Evolutionary conservation across 2,113 vertebrate species (phyloP), one percentile per base, ranked within the genome.

Genomic region (Indicator indicator): DNA sequence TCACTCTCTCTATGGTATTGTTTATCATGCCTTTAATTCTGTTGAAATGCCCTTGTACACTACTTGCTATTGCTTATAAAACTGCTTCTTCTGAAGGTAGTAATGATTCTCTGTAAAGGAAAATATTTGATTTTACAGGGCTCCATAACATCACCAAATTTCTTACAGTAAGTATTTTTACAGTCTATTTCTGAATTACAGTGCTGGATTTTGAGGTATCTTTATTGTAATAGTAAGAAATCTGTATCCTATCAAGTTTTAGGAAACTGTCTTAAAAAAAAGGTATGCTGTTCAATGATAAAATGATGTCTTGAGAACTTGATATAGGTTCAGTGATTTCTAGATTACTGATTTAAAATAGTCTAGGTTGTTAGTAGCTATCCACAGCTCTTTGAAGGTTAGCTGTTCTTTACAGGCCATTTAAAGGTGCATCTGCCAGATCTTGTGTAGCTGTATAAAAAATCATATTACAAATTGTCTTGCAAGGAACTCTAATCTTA

Each of bases 161-260:
- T 78, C 67, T 97, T 62, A 59, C 85, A 27, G 97, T 98, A 95
- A 98, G 97, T 98, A 93, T 83, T 74, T 86, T 77, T 70, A 14
- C 15, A 36, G 13, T 67, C 12, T 76, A 5, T 79, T 94, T 70
- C 12, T 79, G 77, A 64, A 82, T 76, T 65, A 33, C 6, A 32
- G 10, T 56, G 85, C 28, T 79, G 46, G 7, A 11, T 20, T 87
- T 94, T 89, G 38, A 76, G 32, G 5, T 6, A 14, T 70, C 32
- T 63, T 80, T 74, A 46, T 67, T 68, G 6, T 44, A 67, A 76
- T 38, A 8, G 30, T 63, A 79, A 73, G 59, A 93, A 67, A 83
- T 65, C 13, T 71, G 1, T 75, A 65, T 46, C 20, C 33, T 55
- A 26, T 46, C n/a, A 70, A 73, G 16, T 63, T 90, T 52, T 55